A percentile compares a stretch with the other conserved stretches of the same genome.
Evolutionary conservation across 1,140 invertebrate genomes (phyloP).

Genomic region (Linepithema humile): DNA sequence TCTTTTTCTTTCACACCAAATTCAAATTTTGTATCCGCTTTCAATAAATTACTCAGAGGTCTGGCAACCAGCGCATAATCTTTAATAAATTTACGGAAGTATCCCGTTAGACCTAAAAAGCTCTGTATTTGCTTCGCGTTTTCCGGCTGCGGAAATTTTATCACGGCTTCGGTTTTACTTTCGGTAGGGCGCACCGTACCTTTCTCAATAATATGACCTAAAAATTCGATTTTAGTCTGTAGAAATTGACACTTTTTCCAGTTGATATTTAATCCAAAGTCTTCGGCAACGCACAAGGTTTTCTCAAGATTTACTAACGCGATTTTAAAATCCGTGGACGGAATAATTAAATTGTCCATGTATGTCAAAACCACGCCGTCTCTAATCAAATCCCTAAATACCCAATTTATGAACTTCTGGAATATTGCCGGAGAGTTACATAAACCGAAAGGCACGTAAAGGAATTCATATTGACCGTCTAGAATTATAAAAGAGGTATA

Average conservation of each 20-base stretch:
- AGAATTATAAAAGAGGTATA: conserved; percentile 1
- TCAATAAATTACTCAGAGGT: background rate
- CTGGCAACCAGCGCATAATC: background rate
- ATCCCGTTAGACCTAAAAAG: background rate
- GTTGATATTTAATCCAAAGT: background rate
- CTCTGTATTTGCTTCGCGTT: background rate
- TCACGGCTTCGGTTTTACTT: background rate
- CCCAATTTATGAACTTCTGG: conserved; percentile 50
- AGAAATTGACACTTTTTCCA: background rate
- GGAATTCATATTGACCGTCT: conserved; percentile 13
- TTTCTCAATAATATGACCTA: background rate
- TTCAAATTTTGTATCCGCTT: background rate
- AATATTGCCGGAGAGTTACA: conserved; percentile 17
- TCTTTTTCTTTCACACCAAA: background rate
- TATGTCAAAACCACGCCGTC: background rate
- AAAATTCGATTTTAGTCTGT: background rate
- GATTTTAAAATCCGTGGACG: background rate
- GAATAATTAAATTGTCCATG: conserved; percentile 30
- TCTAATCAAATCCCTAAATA: background rate
- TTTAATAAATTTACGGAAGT: background rate
- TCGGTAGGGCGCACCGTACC: background rate
- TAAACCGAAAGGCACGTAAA: background rate
- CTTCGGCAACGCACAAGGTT: background rate
- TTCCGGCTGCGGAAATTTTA: background rate
- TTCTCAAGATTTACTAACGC: background rate